These are phyloP conservation scores for Antheraea assamensis DNA, from an alignment of 2,888 invertebrate species.

Conservation along the genomic window DNA sequence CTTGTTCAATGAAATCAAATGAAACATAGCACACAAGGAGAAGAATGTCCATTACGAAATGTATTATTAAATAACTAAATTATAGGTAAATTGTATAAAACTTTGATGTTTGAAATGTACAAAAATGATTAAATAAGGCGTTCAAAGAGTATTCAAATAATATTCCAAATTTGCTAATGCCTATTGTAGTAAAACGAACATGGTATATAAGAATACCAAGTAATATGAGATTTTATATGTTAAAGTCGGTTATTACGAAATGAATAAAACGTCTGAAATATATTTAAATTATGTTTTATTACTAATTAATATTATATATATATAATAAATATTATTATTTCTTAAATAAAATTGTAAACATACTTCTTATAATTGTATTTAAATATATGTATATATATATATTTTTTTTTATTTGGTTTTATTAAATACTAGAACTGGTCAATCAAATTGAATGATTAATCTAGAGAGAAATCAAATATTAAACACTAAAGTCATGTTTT, in stretches of 20 bases:
- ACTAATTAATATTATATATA: too few relatives aligned
- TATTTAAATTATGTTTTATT: slow-evolving; percentile 33
- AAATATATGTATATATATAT: too few relatives aligned
- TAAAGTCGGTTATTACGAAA: slow-evolving; percentile 31
- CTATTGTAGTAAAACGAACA: slow-evolving; percentile 21
- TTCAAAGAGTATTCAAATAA: slow-evolving; percentile 73
- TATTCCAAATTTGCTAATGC: slow-evolving; percentile 74
- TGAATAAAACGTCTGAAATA: slow-evolving; percentile 29
- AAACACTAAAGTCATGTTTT: slow-evolving; percentile 44
- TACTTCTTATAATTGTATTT: slow-evolving; percentile 26
- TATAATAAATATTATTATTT: not conserved
- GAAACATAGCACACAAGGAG: too few relatives aligned
- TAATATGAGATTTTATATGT: slow-evolving; percentile 15
- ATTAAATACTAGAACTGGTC: slow-evolving; percentile 22
- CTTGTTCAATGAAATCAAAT: too few relatives aligned
- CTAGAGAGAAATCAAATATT: not conserved
- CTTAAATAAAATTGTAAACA: slow-evolving; percentile 23
- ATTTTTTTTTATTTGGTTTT: slow-evolving; percentile 31
- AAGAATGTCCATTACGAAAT: too few relatives aligned
- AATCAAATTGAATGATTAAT: slow-evolving; percentile 20
- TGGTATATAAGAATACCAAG: slow-evolving; percentile 13
- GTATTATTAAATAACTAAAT: too few relatives aligned
- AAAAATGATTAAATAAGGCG: slow-evolving; percentile 37
- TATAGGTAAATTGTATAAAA: not conserved
- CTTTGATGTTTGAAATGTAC: not conserved